Conservation (phyloP, 1,140 invertebrate species). For the Euglossa dilemma region DNA sequence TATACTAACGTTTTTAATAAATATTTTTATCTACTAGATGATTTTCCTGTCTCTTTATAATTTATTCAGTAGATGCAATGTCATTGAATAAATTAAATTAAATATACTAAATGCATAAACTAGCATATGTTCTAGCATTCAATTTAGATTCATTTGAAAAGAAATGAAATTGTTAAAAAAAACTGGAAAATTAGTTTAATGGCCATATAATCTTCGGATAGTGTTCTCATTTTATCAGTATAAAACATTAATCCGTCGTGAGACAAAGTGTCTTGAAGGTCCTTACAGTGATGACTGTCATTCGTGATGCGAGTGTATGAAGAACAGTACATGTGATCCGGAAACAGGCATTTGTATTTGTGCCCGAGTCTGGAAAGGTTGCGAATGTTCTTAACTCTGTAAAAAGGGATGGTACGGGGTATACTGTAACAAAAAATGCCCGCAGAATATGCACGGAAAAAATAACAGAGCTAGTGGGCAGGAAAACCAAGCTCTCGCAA, state of each 20-base stretch:
- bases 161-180: neutral
- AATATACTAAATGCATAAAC: too few species aligned
- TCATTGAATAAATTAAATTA: neutral
- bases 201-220: constrained; percentile 16
- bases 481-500: neutral
- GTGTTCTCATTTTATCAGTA: neutral
- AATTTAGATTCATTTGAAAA: neutral
- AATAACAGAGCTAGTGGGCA: neutral
- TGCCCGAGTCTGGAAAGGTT: constrained; percentile 91
- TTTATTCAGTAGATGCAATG: neutral
- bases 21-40: neutral
- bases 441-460: constrained; percentile 85
- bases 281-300: constrained; percentile 91
- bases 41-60: neutral
- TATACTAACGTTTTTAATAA: neutral
- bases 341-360: constrained; percentile 91
- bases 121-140: neutral
- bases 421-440: constrained; percentile 91
- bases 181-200: neutral
- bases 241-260: constrained; percentile 85
- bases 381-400: constrained; percentile 89
- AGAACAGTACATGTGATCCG: constrained; percentile 94
- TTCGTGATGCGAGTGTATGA: constrained; percentile 90
- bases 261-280: constrained; percentile 91
- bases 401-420: constrained; percentile 90